These are phyloP conservation scores for Ellobium chinense DNA, from an alignment of 2,888 invertebrate genomes.

Conservation along the genomic window DNA sequence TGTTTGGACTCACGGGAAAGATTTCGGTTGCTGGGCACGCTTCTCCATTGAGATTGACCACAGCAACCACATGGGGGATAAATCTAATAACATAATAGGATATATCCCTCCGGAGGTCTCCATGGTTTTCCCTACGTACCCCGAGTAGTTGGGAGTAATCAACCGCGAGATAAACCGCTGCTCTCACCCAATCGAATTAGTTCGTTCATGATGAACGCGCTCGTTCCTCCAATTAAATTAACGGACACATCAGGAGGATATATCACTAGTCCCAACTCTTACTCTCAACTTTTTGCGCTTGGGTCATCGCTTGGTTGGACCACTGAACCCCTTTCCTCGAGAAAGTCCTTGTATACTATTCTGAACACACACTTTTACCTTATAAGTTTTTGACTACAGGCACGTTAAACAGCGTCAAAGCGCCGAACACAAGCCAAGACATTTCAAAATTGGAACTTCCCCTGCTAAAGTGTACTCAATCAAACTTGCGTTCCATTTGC, in stretches of 20 bases:
- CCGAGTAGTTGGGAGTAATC: constrained; percentile 10
- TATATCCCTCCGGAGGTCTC: not conserved
- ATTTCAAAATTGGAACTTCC: no score
- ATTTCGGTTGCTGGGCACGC: not conserved
- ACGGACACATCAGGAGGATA: not conserved
- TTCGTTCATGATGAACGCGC: constrained; percentile 1
- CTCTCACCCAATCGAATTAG: constrained; percentile 26
- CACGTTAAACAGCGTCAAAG: no score
- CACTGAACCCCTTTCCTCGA: no score
- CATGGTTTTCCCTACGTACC: not conserved
- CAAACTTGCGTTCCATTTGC: no score
- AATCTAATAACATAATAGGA: constrained; percentile 21
- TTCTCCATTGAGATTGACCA: not conserved
- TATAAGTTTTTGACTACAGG: no score
- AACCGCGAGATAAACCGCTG: not conserved
- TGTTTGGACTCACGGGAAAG: not conserved
- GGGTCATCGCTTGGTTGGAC: no score
- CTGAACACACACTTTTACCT: no score
- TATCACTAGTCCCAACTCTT: not conserved
- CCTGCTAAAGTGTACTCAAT: no score
- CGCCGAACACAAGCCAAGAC: no score
- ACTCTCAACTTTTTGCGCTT: no score
- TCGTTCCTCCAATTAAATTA: constrained; percentile 10
- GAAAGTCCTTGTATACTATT: no score
- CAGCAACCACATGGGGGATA: not conserved